Percentiles rank a stretch among this genome's conserved stretches.
phyloP scores from a whole-genome alignment of 2,113 vertebrate species.

The Fukomys damarensis region DNA sequence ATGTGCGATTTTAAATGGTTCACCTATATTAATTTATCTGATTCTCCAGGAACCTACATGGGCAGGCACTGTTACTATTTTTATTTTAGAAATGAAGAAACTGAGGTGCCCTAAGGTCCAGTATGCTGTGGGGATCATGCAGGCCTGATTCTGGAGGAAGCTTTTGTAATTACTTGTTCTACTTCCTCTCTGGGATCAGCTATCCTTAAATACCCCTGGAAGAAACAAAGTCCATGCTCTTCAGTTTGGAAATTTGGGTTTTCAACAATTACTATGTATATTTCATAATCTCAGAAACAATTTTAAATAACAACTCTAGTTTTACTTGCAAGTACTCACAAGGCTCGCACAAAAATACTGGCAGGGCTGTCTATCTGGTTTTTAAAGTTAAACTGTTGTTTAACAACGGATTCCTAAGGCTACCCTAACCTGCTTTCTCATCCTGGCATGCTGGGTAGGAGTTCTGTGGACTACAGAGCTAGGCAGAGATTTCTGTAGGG shows the following conservation, averaged over 20 bases:
- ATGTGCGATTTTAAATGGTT: neutral
- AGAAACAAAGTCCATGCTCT: neutral
- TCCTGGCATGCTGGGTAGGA: neutral
- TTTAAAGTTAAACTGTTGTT: neutral
- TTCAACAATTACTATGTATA: neutral
- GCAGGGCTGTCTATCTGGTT: neutral
- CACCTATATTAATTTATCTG: neutral
- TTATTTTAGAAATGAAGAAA: constrained; percentile 1
- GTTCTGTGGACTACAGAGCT: neutral
- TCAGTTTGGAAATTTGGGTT: neutral
- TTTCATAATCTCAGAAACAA: neutral
- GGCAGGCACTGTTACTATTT: neutral
- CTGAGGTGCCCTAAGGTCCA: neutral
- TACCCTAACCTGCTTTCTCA: neutral
- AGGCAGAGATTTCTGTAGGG: neutral
- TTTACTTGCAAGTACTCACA: neutral
- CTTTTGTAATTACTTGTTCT: neutral
- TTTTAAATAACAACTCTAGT: neutral
- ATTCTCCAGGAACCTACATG: neutral
- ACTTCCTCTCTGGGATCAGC: neutral
- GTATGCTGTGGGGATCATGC: neutral
- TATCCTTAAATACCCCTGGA: neutral
- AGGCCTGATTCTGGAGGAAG: neutral
- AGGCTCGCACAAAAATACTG: neutral
- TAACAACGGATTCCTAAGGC: neutral